phyloP scores from a whole-genome alignment of 2,113 vertebrate species.

The Capreolus pygargus region DNA sequence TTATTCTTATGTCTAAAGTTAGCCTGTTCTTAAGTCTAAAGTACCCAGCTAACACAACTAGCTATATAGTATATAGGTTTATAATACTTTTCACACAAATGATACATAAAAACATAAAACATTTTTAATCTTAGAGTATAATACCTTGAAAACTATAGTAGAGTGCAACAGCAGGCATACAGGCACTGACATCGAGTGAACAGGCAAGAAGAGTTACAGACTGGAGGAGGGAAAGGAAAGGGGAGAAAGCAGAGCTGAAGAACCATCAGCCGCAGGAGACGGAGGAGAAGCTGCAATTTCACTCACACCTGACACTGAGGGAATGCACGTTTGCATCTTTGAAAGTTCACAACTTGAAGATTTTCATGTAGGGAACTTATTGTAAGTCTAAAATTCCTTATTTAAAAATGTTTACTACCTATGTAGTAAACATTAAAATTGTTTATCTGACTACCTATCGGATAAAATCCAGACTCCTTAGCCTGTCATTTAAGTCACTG shows the following conservation, averaged over 20 bases:
- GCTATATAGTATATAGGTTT: neutral
- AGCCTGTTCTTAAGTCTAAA: neutral
- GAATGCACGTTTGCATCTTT: neutral
- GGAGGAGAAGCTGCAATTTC: neutral
- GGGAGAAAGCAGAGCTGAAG: neutral
- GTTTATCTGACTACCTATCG: neutral
- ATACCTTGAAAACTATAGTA: neutral
- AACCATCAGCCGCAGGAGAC: neutral
- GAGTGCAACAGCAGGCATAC: neutral
- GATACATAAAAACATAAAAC: neutral
- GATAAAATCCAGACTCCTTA: neutral
- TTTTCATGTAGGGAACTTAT: neutral
- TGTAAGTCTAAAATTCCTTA: neutral
- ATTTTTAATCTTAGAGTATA: neutral
- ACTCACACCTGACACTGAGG: neutral
- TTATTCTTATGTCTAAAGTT: neutral
- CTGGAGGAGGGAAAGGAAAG: neutral
- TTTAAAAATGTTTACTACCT: slow-evolving; percentile 19
- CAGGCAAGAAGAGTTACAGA: neutral
- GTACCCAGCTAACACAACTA: neutral
- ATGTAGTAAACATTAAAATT: too few species aligned
- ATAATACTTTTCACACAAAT: neutral
- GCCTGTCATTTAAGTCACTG: neutral
- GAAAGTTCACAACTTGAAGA: neutral
- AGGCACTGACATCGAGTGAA: neutral